phyloP scores from a whole-genome alignment of 2,113 vertebrate genomes.

The Oceanites oceanicus region DNA sequence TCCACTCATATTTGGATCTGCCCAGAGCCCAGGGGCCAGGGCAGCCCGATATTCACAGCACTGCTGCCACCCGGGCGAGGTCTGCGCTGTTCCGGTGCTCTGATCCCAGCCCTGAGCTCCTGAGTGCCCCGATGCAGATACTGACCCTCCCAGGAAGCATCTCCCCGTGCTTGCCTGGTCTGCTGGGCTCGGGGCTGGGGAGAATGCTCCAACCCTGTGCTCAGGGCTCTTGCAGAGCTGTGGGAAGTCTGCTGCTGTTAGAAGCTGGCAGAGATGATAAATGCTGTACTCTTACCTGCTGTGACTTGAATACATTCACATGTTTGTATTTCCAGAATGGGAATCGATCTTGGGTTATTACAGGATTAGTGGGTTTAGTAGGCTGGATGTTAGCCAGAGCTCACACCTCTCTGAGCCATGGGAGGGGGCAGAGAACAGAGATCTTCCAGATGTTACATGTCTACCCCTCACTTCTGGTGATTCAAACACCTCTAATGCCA shows the following conservation, averaged over 20 bases:
- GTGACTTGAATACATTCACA: neutral
- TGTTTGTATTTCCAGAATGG: neutral
- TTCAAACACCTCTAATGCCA: neutral
- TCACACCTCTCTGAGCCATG: neutral
- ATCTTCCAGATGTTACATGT: neutral
- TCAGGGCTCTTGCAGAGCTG: neutral
- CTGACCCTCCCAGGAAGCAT: neutral
- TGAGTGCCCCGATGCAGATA: neutral
- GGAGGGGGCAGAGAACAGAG: neutral
- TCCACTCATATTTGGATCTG: neutral
- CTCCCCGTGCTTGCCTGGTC: neutral
- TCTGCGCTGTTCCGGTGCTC: neutral
- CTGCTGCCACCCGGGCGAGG: neutral
- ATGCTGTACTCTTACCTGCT: neutral
- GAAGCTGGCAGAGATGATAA: neutral
- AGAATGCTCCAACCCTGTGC: neutral
- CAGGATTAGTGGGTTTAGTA: neutral
- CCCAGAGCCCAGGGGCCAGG: neutral
- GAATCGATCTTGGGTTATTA: neutral
- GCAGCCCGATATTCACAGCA: neutral
- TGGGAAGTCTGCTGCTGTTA: neutral
- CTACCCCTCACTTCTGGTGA: neutral
- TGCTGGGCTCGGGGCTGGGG: neutral
- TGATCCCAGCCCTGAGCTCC: neutral
- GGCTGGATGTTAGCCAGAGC: neutral